Conservation (phyloP, 2,113 vertebrate species). For the Oncorhynchus gorbuscha region DNA sequence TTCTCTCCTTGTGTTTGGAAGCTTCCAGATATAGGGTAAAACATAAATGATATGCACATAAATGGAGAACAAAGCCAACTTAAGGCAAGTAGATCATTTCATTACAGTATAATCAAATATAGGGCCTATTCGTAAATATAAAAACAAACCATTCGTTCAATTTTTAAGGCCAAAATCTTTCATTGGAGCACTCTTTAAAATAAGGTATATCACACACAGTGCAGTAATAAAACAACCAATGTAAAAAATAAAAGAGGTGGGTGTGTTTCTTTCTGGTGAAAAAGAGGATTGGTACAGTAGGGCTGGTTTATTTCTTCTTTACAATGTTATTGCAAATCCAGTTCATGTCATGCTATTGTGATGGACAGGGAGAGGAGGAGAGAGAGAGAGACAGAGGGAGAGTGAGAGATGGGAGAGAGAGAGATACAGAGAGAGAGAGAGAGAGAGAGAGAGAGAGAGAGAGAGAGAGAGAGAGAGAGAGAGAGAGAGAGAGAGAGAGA, state of each 20-base stretch:
- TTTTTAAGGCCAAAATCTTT: constrained; percentile 9
- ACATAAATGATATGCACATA: not conserved
- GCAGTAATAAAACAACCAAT: not conserved
- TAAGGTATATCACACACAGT: not conserved
- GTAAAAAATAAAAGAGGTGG: not conserved
- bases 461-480: not conserved
- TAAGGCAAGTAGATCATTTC: constrained; percentile 4
- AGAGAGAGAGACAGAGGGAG: not conserved
- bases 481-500: too few species aligned
- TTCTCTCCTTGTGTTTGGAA: not conserved
- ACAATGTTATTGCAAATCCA: constrained; percentile 90
- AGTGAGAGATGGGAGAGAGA: too few species aligned
- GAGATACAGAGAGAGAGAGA: not conserved
- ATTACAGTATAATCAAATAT: constrained; percentile 6
- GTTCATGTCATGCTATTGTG: constrained; percentile 85
- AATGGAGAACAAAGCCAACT: constrained; percentile 11
- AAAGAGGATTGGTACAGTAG: constrained; percentile 1
- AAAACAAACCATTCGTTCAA: constrained; percentile 30
- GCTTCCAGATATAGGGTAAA: too few species aligned
- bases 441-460: too few species aligned
- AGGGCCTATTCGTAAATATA: constrained; percentile 28
- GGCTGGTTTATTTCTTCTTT: constrained; percentile 76
- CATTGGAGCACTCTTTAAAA: not conserved
- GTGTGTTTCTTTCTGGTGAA: constrained; percentile 9
- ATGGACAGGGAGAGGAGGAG: constrained; percentile 16